Evolutionary conservation across 1,140 invertebrate species (phyloP).

Genomic region (Triops cancriformis): DNA sequence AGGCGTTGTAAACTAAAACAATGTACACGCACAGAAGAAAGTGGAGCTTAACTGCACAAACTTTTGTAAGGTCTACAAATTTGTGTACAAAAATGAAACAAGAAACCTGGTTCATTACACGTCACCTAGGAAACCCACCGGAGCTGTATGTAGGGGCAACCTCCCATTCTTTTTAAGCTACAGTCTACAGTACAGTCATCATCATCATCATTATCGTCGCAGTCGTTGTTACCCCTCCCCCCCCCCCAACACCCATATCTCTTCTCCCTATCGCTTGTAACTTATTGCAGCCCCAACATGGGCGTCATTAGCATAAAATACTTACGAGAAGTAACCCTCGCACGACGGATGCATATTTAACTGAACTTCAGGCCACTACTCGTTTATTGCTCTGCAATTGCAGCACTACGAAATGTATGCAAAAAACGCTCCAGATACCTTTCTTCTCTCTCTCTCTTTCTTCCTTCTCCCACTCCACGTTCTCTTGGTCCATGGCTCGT

Average conservation of each 20-base stretch:
- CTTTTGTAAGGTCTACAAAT: too few relatives aligned
- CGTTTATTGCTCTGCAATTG: background rate
- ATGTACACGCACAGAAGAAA: too few relatives aligned
- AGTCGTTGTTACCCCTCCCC: background rate
- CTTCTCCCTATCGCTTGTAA: background rate
- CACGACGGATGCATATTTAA: slow-evolving; percentile 5
- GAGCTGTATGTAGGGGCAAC: background rate
- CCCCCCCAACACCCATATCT: too few relatives aligned
- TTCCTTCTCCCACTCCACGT: background rate
- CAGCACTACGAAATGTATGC: background rate
- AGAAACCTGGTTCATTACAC: background rate
- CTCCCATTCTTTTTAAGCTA: background rate
- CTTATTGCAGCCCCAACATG: slow-evolving; percentile 2
- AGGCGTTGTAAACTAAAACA: too few relatives aligned
- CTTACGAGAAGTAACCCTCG: background rate
- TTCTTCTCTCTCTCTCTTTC: background rate
- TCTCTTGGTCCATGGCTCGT: background rate
- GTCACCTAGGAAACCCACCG: background rate
- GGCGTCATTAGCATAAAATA: background rate
- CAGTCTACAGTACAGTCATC: slow-evolving; percentile 7
- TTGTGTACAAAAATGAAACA: too few relatives aligned
- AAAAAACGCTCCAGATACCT: background rate
- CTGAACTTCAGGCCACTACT: background rate
- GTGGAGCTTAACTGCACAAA: too few relatives aligned
- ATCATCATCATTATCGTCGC: background rate